Conservation (phyloP, 2,888 invertebrate species). For the Acanthopleura granulata region DNA sequence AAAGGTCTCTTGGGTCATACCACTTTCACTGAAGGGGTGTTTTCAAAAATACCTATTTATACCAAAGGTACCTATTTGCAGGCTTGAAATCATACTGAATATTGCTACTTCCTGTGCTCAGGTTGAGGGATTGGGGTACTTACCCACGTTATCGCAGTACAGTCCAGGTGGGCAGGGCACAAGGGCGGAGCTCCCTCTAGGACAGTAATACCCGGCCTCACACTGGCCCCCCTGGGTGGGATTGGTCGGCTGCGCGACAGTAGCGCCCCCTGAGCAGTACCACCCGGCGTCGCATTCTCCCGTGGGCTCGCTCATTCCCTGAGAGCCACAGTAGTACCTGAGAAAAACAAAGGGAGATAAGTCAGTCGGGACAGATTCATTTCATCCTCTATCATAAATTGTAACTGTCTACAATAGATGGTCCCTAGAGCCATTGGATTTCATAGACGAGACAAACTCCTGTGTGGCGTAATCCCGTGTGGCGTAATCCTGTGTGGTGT, state of each 20-base stretch:
- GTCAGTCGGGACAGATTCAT: not conserved
- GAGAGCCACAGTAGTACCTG: conserved; percentile 61
- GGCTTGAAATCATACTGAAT: too few species aligned
- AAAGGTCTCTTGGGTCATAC: too few species aligned
- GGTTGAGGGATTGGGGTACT: conserved; percentile 20
- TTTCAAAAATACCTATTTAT: too few species aligned
- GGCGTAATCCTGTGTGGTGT: too few species aligned
- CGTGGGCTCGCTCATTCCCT: conserved; percentile 55
- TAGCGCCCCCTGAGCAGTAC: conserved; percentile 57
- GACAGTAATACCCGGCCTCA: conserved; percentile 56
- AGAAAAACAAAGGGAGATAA: conserved; percentile 15
- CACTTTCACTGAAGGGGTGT: too few species aligned
- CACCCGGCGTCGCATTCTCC: conserved; percentile 63
- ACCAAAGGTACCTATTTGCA: too few species aligned
- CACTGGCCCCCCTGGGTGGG: conserved; percentile 52
- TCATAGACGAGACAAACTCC: too few species aligned
- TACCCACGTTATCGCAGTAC: conserved; percentile 59
- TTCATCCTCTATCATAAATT: too few species aligned
- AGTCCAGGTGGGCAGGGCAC: conserved; percentile 59
- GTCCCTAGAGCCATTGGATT: too few species aligned
- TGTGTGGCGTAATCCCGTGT: too few species aligned
- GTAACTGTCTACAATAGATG: too few species aligned
- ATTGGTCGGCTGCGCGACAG: conserved; percentile 43
- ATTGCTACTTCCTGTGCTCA: too few species aligned
- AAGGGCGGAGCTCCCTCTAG: conserved; percentile 46